Percentiles rank a stretch among this genome's conserved stretches.
Conservation (phyloP, 2,797 vertebrate genomes). For the Ispidina picta region DNA sequence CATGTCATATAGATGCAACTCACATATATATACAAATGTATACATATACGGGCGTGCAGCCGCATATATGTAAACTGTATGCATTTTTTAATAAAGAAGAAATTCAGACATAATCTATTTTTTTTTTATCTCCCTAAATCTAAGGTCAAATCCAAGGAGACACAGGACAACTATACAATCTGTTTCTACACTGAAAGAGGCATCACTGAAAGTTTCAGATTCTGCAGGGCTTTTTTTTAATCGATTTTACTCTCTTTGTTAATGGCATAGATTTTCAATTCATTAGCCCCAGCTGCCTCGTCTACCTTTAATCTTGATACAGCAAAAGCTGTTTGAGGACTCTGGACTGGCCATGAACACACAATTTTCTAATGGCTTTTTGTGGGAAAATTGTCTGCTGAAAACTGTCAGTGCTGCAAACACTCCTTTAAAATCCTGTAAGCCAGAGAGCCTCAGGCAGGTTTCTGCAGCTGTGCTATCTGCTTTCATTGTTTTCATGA, state of each 20-base stretch:
- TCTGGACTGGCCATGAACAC: background rate
- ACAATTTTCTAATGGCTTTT: slow-evolving; percentile 11
- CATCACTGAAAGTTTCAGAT: background rate
- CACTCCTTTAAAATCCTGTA: background rate
- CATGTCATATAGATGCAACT: too few species aligned
- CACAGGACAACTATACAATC: background rate
- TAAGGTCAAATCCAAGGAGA: background rate
- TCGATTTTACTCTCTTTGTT: background rate
- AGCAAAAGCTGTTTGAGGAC: background rate
- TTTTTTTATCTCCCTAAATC: background rate
- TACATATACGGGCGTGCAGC: background rate
- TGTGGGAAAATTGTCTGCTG: slow-evolving; percentile 26
- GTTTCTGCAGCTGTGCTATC: slow-evolving; percentile 63
- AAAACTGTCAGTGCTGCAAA: slow-evolving; percentile 26
- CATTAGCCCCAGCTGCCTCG: slow-evolving; percentile 26
- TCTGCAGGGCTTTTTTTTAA: background rate
- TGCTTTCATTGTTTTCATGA: slow-evolving; percentile 39
- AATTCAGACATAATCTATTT: background rate
- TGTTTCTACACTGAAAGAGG: background rate
- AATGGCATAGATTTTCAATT: slow-evolving; percentile 44
- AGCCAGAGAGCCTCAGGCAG: slow-evolving; percentile 27
- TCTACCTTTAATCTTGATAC: slow-evolving; percentile 50
- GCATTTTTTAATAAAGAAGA: background rate
- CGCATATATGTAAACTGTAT: background rate
- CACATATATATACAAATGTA: background rate